Evolutionary conservation across 2,888 invertebrate genomes (phyloP), one percentile per base, ranked within the genome.

Genomic region (Dendrolimus houi): DNA sequence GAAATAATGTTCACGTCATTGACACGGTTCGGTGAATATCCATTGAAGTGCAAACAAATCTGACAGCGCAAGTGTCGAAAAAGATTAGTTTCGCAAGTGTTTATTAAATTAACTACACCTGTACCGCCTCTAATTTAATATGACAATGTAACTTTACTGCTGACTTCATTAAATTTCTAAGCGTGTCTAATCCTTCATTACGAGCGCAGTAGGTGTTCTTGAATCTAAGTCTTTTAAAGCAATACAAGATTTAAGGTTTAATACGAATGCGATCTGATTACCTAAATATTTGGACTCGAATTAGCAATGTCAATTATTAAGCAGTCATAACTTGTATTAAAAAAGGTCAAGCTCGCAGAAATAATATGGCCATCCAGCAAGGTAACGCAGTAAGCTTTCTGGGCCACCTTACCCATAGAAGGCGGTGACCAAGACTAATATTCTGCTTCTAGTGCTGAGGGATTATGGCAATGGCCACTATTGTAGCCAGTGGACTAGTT

Each of bases 61-160:
- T 60, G 60, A 66, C 60, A 58, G 67, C 56, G 71, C 75, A 70
- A 74, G 62, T 65, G 65, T 70, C 68, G 73, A 71, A 74, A 63
- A 59, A 71, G 72, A 77, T 79, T 74, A 77, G 69, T 77, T 78
- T 76, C 74, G 72, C 69, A 77, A 77, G 61, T 63, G 56, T 60
- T 60, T 65, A 63, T 68, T 72, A 66, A 71, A 74, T 72, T 71
- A 71, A 67, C 62, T 67, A 62, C 66, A 62, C 64, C 64, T 61
- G 63, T 65, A 60, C 64, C 58, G 47, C 47, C 12, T 47, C 47
- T 47, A 47, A 47, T 47, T 47, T 47, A 47, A 47, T 47, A 47
- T 12, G 47, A 47, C 47, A 47, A 12, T 12, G 47, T 10, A 10
- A 47, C 47, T 47, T 29, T 7, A 29, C 29, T 54, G 41, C 10